Conservation (phyloP, 1,140 invertebrate genomes). For the Campoletis sonorensis region DNA sequence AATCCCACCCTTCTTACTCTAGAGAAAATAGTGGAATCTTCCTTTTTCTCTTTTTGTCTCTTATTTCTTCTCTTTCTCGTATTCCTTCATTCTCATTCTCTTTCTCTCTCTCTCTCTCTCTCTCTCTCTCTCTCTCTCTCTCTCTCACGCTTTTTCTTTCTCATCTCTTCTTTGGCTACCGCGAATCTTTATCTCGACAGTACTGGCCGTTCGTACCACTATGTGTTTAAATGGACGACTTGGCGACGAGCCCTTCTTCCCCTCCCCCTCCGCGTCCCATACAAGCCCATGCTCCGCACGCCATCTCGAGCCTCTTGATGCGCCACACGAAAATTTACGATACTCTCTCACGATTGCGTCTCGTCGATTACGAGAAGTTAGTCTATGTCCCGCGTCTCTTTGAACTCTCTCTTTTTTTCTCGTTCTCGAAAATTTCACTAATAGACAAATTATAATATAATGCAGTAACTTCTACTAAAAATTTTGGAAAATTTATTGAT, state of each 20-base stretch:
- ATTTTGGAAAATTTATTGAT: no score
- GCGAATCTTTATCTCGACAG: conserved; percentile 60
- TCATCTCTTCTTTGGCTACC: conserved; percentile 41
- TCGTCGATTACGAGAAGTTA: conserved; percentile 64
- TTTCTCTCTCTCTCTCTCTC: conserved; percentile 55
- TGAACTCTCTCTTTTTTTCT: conserved; percentile 23
- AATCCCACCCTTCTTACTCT: neutral
- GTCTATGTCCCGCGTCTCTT: conserved; percentile 20
- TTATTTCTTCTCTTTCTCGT: neutral
- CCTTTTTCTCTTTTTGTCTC: neutral
- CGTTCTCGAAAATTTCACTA: neutral
- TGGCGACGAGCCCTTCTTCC: conserved; percentile 57
- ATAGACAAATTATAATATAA: no score
- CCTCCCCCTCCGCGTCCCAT: conserved; percentile 32
- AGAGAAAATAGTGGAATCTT: neutral
- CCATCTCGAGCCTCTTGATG: conserved; percentile 47
- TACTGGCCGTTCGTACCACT: conserved; percentile 53
- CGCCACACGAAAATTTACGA: conserved; percentile 62
- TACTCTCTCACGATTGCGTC: conserved; percentile 57
- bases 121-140: conserved; percentile 49
- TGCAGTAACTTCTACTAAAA: no score
- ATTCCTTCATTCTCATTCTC: conserved; percentile 50
- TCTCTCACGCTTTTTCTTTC: neutral
- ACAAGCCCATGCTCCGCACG: conserved; percentile 35
- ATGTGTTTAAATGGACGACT: conserved; percentile 64